phyloP scores from a whole-genome alignment of 64 coral and sea anemone genomes.

The Acropora tenuis region DNA sequence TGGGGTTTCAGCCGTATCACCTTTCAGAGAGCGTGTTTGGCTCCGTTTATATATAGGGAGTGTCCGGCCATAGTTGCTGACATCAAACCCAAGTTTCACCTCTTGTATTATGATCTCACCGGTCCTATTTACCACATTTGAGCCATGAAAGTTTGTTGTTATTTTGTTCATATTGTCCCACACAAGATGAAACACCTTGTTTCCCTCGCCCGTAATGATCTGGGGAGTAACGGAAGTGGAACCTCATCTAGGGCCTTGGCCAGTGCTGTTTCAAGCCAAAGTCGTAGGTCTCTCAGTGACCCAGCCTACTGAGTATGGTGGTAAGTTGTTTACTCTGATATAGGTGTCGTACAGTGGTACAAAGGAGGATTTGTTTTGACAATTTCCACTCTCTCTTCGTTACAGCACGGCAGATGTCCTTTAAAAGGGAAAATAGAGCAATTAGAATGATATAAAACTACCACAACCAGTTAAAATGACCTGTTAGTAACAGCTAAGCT shows the following conservation, averaged over 20 bases:
- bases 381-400: conserved; percentile 59
- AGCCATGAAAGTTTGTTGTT: conserved; percentile 19
- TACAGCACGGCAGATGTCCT: too few species aligned
- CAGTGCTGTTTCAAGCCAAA: conserved; percentile 63
- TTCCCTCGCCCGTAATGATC: conserved; percentile 40
- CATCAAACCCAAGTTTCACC: too few species aligned
- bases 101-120: too few species aligned
- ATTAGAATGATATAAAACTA: too few species aligned
- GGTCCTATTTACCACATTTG: too few species aligned
- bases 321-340: conserved; percentile 56
- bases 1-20: conserved; percentile 38
- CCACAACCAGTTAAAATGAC: too few species aligned
- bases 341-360: conserved; percentile 35
- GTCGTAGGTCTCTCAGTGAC: conserved; percentile 50
- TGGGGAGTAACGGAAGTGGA: conserved; percentile 61
- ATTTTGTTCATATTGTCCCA: conserved; percentile 57
- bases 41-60: conserved; percentile 47
- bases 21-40: conserved; percentile 5
- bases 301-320: conserved; percentile 36
- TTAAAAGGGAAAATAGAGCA: too few species aligned
- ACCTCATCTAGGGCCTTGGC: conserved; percentile 61
- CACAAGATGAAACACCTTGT: conserved; percentile 64
- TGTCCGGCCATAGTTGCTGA: background rate
- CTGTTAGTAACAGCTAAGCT: too few species aligned
- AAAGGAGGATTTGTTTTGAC: conserved; percentile 29